Evolutionary conservation across 2,797 vertebrate genomes (phyloP), one percentile per base, ranked within the genome.

Genomic region (Leptatherina wallacei): DNA sequence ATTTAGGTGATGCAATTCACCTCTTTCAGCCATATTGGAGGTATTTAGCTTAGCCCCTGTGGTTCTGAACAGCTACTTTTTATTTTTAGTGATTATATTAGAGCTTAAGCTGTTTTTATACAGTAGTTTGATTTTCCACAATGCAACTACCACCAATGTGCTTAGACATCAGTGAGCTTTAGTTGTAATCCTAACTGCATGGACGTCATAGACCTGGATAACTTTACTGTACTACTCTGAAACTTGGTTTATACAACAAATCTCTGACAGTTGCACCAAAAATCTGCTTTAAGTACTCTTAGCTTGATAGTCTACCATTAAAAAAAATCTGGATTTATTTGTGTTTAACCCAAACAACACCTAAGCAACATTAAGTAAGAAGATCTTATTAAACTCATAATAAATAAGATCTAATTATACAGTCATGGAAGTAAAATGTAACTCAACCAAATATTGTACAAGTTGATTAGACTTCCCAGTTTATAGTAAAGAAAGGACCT

Each of bases 21-120:
- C 74, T 80, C 22, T 64, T 76, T 64, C 66, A 4, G 82, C 70
- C 83, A 74, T 75, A 69, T 67, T 85, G 61, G 81, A 70, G 58
- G 44, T 36, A 29, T 72, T 73, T 49, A 51, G 22, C 63, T 29
- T 2, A 24, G 11, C 30, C 10, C 58, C 30, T 40, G 57, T 27
- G 55, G 52, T 22, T 61, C 40, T 20, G 6, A 77, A 68, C n/a
- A 44, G 61, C 24, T 42, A 13, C 27, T 65, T 72, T 38, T 61
- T n/a, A 32, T 44, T 65, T 32, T 22, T 7, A 62, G 8, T 24
- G n/a, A 58, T 66, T 18, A 35, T 27, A 51, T 18, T 30, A n/a
- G 12, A 77, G 8, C 7, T 57, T 52, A 10, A 44, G 42, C 24
- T 6, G 49, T 30, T 54, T 54, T 54, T 0, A 18, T 32, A 22